Base-by-base conservation (phyloP, 2,797 vertebrate genomes). In the Thalassophryne amazonica region DNA sequence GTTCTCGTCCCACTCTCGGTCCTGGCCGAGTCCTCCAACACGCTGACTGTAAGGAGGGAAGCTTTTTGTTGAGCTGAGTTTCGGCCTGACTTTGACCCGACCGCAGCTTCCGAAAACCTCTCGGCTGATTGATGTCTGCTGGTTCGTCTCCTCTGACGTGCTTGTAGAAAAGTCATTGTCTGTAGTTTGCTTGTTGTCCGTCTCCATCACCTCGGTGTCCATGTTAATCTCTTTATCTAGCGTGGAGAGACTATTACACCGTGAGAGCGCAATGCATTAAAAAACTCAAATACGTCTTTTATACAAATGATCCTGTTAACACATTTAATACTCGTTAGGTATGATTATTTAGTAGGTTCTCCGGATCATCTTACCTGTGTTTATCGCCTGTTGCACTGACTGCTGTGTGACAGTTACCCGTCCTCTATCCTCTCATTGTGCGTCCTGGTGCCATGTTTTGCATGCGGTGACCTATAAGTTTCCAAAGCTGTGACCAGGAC, bases 41-140 rank as follows among this genome's bases (percentile, higher is more conserved):
- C 63, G 70, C 43, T 83, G 73, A 36, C 28, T 86, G 47, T 88
- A 88, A 42, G 84, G 87, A 4, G 86, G 87, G 22, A 87, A 81
- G 3, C 86, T 83, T 51, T 81, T 80, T 12, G 80, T 85, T 1
- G 59, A 65, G 5, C 54, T 59, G 12, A 90, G 72, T 60, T 24
- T 88, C 35, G 83, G 84, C 67, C 68, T 81, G 38, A 2, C 3
- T 32, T 13, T 33, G 37, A 20, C 15, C 12, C n/a, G 21, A 8
- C 14, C 62, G 36, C 42, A 36, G 57, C 66, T 63, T 37, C 37
- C 52, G 12, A 56, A 56, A 4, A 42, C 40, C 11, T 9, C 13
- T 9, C 73, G 64, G 0, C 17, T 41, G 28, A 49, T 22, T 0
- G 27, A 29, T 21, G 62, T 31, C 25, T 52, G 25, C 41, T 38